Evolutionary conservation across 1,140 invertebrate species (phyloP).

Genomic region (Aricia agestis): DNA sequence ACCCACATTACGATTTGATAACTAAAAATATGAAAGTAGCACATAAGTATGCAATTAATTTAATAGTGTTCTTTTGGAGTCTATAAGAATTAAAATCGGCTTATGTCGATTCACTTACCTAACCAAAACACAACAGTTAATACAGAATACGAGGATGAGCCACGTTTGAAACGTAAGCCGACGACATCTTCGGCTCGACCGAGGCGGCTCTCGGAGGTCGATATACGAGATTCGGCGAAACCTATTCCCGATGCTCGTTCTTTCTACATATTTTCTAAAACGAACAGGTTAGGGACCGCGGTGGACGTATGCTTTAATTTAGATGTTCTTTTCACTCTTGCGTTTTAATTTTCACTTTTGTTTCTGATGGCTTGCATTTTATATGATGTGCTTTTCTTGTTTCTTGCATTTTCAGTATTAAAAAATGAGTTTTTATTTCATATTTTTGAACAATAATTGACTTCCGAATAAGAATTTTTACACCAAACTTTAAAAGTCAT

Average conservation of each 20-base stretch:
- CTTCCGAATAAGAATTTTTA: not conserved
- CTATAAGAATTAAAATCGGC: conserved; percentile 10
- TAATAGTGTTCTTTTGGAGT: not conserved
- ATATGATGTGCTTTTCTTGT: not conserved
- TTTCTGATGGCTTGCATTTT: conserved; percentile 36
- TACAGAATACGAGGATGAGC: conserved; percentile 65
- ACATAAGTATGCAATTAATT: not conserved
- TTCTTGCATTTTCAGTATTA: not conserved
- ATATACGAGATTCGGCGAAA: conserved; percentile 90
- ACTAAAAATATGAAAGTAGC: not conserved
- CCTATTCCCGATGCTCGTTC: conserved; percentile 95
- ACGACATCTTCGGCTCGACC: conserved; percentile 84
- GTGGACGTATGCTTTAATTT: conserved; percentile 40
- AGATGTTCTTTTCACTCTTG: conserved; percentile 53
- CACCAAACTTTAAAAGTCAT: conserved; percentile 19
- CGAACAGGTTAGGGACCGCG: conserved; percentile 86
- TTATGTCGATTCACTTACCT: not conserved
- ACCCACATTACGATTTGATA: not conserved
- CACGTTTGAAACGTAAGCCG: conserved; percentile 64
- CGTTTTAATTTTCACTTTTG: conserved; percentile 37
- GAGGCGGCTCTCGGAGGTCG: conserved; percentile 93
- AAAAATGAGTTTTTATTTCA: no score
- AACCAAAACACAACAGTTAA: conserved; percentile 56
- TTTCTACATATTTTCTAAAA: conserved; percentile 97
- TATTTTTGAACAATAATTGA: not conserved